These are phyloP conservation scores for Morpho deidamia DNA, from an alignment of 2,888 invertebrate genomes.

Conservation along the genomic window DNA sequence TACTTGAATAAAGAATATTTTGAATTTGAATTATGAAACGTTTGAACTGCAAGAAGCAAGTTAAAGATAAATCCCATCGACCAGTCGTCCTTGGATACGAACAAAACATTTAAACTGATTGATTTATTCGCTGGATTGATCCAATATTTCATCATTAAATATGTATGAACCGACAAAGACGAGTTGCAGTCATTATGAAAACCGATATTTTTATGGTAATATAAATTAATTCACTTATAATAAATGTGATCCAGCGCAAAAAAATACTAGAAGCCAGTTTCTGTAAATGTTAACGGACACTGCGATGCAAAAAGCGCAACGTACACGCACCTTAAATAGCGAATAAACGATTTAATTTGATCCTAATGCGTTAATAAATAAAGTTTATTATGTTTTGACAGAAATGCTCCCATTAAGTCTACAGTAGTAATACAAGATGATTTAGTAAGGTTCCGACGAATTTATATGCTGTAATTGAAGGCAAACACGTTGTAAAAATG, in stretches of 20 bases:
- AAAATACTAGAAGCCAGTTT: constrained; percentile 49
- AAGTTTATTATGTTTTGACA: constrained; percentile 23
- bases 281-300: constrained; percentile 60
- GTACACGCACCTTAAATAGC: constrained; percentile 30
- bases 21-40: no score
- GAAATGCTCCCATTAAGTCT: constrained; percentile 28
- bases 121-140: constrained; percentile 38
- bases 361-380: constrained; percentile 21
- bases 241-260: constrained; percentile 50
- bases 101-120: constrained; percentile 36
- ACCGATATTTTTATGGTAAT: constrained; percentile 65
- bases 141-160: constrained; percentile 48
- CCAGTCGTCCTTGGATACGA: constrained; percentile 16
- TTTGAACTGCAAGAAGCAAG: neutral
- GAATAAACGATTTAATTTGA: constrained; percentile 11
- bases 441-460: constrained; percentile 51
- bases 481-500: constrained; percentile 48
- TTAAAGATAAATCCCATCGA: constrained; percentile 9
- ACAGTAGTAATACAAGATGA: constrained; percentile 54
- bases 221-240: constrained; percentile 73
- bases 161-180: constrained; percentile 41
- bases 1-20: no score
- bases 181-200: constrained; percentile 57
- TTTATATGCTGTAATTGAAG: constrained; percentile 62
- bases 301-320: constrained; percentile 44